A percentile compares a stretch with the other conserved stretches of the same genome.
Evolutionary conservation across 2,797 vertebrate genomes (phyloP).

Genomic region (Phalanger gymnotis): DNA sequence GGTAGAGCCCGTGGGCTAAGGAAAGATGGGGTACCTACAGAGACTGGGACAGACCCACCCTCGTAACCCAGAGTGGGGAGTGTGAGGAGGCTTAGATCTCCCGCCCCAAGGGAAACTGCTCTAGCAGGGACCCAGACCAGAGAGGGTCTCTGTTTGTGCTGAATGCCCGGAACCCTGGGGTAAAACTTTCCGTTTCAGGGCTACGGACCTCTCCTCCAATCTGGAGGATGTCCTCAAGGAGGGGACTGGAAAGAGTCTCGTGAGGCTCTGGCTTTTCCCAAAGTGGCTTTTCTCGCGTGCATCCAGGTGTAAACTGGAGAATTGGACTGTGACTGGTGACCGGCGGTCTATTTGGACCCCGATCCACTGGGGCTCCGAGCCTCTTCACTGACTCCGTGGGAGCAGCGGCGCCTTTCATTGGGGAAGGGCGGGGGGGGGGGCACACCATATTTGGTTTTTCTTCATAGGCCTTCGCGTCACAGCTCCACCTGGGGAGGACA

Average conservation of each 20-base stretch:
- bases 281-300: background rate
- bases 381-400: background rate
- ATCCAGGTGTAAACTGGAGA: background rate
- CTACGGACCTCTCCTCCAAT: background rate
- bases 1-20: background rate
- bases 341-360: background rate
- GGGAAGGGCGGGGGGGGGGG: background rate
- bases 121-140: background rate
- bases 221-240: background rate
- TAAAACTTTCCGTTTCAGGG: background rate
- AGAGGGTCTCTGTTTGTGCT: background rate
- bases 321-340: background rate
- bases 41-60: background rate
- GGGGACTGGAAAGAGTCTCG: background rate
- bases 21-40: background rate
- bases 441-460: background rate
- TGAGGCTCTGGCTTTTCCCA: background rate
- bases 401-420: background rate
- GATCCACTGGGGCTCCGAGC: background rate
- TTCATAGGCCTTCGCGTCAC: background rate
- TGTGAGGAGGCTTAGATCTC: background rate
- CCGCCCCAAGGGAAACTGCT: background rate
- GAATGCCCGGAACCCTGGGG: background rate
- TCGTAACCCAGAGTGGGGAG: background rate
- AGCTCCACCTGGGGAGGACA: background rate